These are phyloP conservation scores for Lycophotia porphyrea DNA, from an alignment of 2,888 invertebrate genomes.

Conservation along the genomic window DNA sequence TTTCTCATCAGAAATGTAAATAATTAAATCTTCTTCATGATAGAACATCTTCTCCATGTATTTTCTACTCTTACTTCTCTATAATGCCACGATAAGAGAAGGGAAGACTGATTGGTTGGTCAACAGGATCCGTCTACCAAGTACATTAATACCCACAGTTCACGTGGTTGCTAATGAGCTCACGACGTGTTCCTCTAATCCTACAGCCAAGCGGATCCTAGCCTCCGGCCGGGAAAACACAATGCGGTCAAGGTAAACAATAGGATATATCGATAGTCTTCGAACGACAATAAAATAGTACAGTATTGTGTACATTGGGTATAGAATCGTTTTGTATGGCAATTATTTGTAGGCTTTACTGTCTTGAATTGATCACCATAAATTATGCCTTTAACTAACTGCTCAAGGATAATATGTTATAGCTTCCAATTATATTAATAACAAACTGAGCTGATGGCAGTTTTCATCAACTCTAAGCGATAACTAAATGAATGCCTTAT, in stretches of 20 bases:
- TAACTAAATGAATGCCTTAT: background rate
- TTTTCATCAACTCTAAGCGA: background rate
- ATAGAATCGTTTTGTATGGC: background rate
- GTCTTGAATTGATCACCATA: constrained; percentile 36
- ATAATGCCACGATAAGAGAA: background rate
- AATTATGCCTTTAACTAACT: constrained; percentile 13
- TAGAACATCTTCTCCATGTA: background rate
- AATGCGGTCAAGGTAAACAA: constrained; percentile 48
- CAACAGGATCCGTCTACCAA: constrained; percentile 16
- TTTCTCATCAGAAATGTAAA: background rate
- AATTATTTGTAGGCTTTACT: background rate
- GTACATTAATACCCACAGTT: constrained; percentile 25
- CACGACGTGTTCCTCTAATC: constrained; percentile 53
- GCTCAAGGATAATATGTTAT: background rate
- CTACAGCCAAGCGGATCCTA: constrained; percentile 48
- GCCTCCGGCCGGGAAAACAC: constrained; percentile 38
- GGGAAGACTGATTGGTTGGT: background rate
- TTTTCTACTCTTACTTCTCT: background rate
- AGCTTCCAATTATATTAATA: background rate
- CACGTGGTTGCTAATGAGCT: constrained; percentile 47
- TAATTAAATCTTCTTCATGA: background rate
- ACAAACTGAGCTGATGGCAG: background rate
- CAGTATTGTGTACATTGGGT: background rate
- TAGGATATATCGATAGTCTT: constrained; percentile 38
- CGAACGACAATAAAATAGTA: constrained; percentile 9